Base-by-base conservation (phyloP, 1,140 invertebrate genomes). In the Pygmarrhopalites habei region DNA sequence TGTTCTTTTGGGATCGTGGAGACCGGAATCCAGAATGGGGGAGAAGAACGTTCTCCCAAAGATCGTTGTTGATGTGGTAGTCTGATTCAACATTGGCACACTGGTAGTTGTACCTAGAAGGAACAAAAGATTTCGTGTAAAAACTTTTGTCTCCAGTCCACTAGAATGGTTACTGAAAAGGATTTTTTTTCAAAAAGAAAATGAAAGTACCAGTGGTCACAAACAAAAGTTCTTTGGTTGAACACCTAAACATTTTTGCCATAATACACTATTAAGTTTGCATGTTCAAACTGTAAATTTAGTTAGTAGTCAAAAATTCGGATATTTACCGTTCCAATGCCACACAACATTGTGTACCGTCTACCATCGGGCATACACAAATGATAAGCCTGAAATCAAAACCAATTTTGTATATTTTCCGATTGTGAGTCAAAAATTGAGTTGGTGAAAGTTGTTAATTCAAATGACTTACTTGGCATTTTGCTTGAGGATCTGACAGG, bases 181-280 rank as follows among this genome's bases (percentile, higher is more conserved):
- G n/a, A n/a, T n/a, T n/a, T n/a, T n/a, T n/a, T n/a, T n/a, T n/a
- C n/a, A n/a, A n/a, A n/a, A n/a, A n/a, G n/a, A n/a, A n/a, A n/a
- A n/a, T n/a, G n/a, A n/a, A n/a, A n/a, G n/a, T n/a, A n/a, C 68
- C 68, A 70, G 35, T 70, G 68, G 49, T 70, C 68, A 51, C 68
- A 70, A 29, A 66, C 64, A 29, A 70, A 64, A 19, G 62, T 62
- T 7, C 49, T 15, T 51, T 70, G 68, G 46, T 68, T 70, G 52
- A 70, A 70, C 4, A 70, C n/a, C n/a, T n/a, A n/a, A n/a, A n/a
- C n/a, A n/a, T n/a, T n/a, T n/a, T n/a, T n/a, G n/a, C n/a, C n/a
- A n/a, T n/a, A n/a, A n/a, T n/a, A n/a, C n/a, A n/a, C n/a, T n/a
- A n/a, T n/a, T n/a, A n/a, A n/a, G n/a, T n/a, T n/a, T n/a, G n/a